These are phyloP conservation scores for Hirtodrosophila histrioides DNA, from an alignment of 2,888 invertebrate species.

Conservation along the genomic window DNA sequence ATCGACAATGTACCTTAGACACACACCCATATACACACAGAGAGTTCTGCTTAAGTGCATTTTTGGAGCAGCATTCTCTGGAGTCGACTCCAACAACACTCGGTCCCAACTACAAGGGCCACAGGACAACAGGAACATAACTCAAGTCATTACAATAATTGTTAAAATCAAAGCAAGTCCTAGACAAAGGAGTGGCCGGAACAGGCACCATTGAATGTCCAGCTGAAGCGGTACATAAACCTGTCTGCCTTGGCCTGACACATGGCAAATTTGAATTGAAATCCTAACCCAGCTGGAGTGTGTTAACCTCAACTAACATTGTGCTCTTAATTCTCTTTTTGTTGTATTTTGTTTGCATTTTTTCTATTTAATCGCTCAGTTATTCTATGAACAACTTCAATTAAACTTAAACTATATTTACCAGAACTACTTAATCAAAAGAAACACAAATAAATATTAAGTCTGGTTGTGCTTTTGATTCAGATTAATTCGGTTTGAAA, in stretches of 20 bases:
- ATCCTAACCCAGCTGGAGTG: background rate
- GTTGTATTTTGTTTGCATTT: background rate
- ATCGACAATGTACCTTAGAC: constrained; percentile 30
- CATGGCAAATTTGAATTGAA: constrained; percentile 17
- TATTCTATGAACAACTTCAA: too few species aligned
- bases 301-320: too few species aligned
- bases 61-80: constrained; percentile 40
- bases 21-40: constrained; percentile 2
- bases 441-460: too few species aligned
- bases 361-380: too few species aligned
- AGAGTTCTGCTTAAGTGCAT: constrained; percentile 61
- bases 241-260: constrained; percentile 3
- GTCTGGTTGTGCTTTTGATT: too few species aligned
- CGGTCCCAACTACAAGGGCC: constrained; percentile 35
- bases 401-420: too few species aligned
- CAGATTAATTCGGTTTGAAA: too few species aligned
- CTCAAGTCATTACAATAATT: constrained; percentile 73
- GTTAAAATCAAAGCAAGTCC: constrained; percentile 50
- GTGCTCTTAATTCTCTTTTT: too few species aligned
- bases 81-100: background rate
- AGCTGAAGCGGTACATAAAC: constrained; percentile 4
- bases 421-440: too few species aligned
- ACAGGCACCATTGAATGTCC: constrained; percentile 7
- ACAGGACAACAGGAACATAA: constrained; percentile 46
- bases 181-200: constrained; percentile 21